phyloP scores from a whole-genome alignment of 92 coral and sea anemone species.

The Epizoanthus illoricatus region DNA sequence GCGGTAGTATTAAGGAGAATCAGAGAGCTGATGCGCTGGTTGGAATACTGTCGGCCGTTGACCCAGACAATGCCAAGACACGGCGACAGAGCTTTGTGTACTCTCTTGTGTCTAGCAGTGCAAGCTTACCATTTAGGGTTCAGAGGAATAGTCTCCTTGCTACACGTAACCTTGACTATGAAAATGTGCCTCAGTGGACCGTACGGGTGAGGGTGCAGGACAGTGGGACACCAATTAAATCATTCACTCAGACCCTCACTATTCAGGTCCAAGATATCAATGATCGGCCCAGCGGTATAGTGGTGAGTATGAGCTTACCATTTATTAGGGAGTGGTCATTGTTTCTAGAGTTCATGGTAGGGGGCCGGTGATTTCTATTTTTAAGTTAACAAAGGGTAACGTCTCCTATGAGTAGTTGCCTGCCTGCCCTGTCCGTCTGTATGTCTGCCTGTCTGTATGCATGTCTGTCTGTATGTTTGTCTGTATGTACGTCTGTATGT shows the following conservation, averaged over 20 bases:
- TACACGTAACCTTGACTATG: constrained; percentile 70
- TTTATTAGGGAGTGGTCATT: background rate
- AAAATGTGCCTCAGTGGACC: constrained; percentile 73
- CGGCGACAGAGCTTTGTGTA: constrained; percentile 59
- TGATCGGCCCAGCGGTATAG: constrained; percentile 71
- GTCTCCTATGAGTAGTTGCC: background rate
- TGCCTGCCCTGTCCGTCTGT: too few relatives aligned
- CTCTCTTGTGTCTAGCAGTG: constrained; percentile 47
- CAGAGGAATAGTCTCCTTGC: constrained; percentile 59
- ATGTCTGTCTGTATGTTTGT: too few relatives aligned
- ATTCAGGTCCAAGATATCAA: constrained; percentile 73
- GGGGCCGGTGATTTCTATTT: too few relatives aligned
- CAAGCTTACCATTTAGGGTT: constrained; percentile 63
- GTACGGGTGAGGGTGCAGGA: constrained; percentile 68
- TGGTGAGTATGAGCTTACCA: constrained; percentile 43
- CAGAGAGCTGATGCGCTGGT: constrained; percentile 49
- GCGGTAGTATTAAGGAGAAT: constrained; percentile 66
- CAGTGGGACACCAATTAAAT: constrained; percentile 62
- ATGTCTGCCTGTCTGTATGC: too few relatives aligned
- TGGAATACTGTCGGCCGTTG: constrained; percentile 60
- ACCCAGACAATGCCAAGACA: constrained; percentile 76
- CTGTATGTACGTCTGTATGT: too few relatives aligned
- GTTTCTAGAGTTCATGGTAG: too few relatives aligned
- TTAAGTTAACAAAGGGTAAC: background rate
- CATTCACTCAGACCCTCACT: constrained; percentile 54